Conservation (phyloP, 2,888 invertebrate species). For the Archaeoteleia sp. region DNA sequence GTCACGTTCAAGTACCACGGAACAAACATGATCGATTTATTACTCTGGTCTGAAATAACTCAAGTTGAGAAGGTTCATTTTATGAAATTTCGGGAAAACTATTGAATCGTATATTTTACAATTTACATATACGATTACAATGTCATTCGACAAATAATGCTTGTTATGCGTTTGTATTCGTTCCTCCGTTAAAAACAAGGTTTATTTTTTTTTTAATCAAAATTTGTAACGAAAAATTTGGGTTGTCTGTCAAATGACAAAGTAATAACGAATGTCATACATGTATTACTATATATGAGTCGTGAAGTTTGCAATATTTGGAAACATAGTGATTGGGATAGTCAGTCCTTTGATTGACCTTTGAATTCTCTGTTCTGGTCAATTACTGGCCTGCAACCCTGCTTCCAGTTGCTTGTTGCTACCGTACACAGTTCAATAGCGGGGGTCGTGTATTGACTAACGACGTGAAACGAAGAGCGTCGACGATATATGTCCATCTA, state of each 20-base stretch:
- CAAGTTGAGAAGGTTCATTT: neutral
- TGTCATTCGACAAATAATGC: too few relatives aligned
- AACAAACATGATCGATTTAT: too few relatives aligned
- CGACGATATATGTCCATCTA: slow-evolving; percentile 10
- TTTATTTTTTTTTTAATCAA: slow-evolving; percentile 3
- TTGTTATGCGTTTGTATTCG: too few relatives aligned
- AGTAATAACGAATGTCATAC: too few relatives aligned
- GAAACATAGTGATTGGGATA: slow-evolving; percentile 15
- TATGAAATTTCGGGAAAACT: slow-evolving; percentile 1
- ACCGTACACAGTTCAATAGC: slow-evolving; percentile 22
- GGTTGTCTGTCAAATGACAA: too few relatives aligned
- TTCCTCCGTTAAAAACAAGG: too few relatives aligned
- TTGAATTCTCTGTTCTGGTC: slow-evolving; percentile 33
- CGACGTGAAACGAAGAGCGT: slow-evolving; percentile 28
- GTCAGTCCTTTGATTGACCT: slow-evolving; percentile 37
- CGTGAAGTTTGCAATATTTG: neutral
- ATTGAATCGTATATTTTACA: slow-evolving; percentile 2
- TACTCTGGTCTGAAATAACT: too few relatives aligned
- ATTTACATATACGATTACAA: neutral
- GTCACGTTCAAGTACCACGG: too few relatives aligned
- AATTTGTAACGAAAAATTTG: neutral
- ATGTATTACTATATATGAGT: neutral
- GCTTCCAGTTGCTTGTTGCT: slow-evolving; percentile 27
- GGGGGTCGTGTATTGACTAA: slow-evolving; percentile 23
- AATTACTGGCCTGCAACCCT: slow-evolving; percentile 37